phyloP scores from a whole-genome alignment of 2,113 vertebrate genomes.

The Polypterus senegalus region DNA sequence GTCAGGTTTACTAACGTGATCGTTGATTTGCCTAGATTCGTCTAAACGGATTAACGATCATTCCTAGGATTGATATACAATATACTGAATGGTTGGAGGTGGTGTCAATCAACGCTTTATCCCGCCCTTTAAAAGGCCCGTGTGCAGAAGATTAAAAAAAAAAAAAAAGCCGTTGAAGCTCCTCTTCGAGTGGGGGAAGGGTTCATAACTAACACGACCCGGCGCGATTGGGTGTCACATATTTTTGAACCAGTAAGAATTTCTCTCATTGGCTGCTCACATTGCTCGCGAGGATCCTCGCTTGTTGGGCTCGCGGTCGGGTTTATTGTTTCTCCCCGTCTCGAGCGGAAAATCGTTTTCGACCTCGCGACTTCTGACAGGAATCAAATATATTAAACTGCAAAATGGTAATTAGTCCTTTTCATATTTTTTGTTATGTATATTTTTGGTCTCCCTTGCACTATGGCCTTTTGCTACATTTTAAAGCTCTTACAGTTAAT shows the following conservation, averaged over 20 bases:
- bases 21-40: no score
- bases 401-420: conserved; percentile 28
- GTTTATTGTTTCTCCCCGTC: conserved; percentile 60
- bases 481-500: no score
- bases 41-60: no score
- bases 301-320: conserved; percentile 36
- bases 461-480: no score
- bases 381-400: conserved; percentile 18
- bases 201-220: conserved; percentile 20
- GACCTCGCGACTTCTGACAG: conserved; percentile 23
- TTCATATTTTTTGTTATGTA: no score
- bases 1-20: no score
- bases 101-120: not conserved
- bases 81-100: no score
- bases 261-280: conserved; percentile 28
- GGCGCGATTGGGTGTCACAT: conserved; percentile 29
- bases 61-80: no score
- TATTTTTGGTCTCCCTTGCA: no score
- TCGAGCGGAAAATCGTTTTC: conserved; percentile 42
- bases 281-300: conserved; percentile 36
- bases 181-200: conserved; percentile 45
- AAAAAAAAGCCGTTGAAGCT: conserved; percentile 12
- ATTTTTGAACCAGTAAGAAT: conserved; percentile 46
- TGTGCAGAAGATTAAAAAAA: conserved; percentile 33
- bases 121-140: conserved; percentile 46